Conservation (phyloP, 2,888 invertebrate species). For the Cephus nigrinus region DNA sequence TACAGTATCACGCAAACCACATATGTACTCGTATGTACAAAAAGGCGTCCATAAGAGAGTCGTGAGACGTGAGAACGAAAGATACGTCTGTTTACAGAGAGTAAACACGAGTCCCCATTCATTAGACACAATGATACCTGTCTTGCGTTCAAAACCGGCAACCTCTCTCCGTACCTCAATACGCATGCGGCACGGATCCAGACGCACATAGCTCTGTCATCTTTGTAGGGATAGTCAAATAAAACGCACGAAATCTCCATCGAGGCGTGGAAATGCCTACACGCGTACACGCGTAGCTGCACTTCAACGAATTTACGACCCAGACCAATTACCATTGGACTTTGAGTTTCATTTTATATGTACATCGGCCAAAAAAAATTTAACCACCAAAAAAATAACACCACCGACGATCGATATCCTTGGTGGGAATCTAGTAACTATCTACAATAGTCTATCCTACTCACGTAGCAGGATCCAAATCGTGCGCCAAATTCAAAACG, state of each 20-base stretch:
- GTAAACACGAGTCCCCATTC: slow-evolving; percentile 19
- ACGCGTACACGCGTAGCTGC: neutral
- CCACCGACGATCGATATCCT: neutral
- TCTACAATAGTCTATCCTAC: neutral
- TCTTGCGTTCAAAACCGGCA: slow-evolving; percentile 3
- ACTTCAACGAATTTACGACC: neutral
- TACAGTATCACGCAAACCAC: neutral
- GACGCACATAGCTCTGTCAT: slow-evolving; percentile 11
- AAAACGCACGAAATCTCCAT: neutral
- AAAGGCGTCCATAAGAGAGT: neutral
- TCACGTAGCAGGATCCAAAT: neutral
- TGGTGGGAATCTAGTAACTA: neutral
- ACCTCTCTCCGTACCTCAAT: neutral
- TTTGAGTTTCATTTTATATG: neutral
- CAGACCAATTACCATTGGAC: neutral
- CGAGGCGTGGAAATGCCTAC: neutral
- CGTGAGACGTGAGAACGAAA: slow-evolving; percentile 5
- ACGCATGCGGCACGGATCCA: slow-evolving; percentile 2
- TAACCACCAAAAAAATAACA: neutral
- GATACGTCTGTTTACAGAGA: slow-evolving; percentile 11
- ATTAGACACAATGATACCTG: slow-evolving; percentile 23
- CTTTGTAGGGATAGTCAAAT: slow-evolving; percentile 20
- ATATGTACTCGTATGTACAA: neutral
- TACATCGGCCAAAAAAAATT: neutral
- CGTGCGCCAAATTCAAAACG: neutral